A percentile compares a stretch with the other conserved stretches of the same genome.
These are phyloP conservation scores for Cyprinodon variegatus DNA, from an alignment of 2,113 vertebrate species.

Conservation along the genomic window DNA sequence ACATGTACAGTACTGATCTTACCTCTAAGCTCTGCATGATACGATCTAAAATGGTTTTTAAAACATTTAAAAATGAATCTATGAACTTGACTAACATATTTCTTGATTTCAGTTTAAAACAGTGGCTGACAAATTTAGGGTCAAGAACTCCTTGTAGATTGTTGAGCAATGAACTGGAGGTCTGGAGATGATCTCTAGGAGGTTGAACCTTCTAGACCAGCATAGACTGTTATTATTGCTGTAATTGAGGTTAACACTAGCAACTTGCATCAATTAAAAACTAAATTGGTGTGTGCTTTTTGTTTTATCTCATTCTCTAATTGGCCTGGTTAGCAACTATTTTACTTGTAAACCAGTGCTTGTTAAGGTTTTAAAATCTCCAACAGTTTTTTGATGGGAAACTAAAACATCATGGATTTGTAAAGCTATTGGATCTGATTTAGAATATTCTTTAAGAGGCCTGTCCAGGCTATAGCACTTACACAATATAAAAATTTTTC, in stretches of 20 bases:
- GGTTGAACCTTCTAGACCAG: not conserved
- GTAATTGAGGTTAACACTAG: not conserved
- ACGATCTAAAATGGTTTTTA: too few species aligned
- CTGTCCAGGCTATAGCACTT: conserved; percentile 5
- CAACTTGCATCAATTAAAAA: not conserved
- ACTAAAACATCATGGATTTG: not conserved
- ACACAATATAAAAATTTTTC: not conserved
- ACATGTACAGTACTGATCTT: not conserved
- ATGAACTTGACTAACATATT: not conserved
- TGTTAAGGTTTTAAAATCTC: not conserved
- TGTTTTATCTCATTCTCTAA: not conserved
- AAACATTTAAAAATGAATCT: not conserved
- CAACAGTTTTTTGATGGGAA: not conserved
- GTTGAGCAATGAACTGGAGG: not conserved
- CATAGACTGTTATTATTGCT: too few species aligned
- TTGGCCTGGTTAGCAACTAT: not conserved
- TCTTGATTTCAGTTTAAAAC: not conserved
- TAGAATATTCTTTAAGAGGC: conserved; percentile 16
- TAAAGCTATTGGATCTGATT: not conserved
- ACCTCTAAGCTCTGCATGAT: conserved; percentile 4
- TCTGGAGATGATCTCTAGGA: not conserved
- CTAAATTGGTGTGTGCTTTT: not conserved
- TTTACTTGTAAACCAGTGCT: not conserved
- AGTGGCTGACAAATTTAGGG: not conserved
- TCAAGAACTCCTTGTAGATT: not conserved